Conservation (phyloP, 2,113 vertebrate genomes). For the Catharus fuscescens region DNA sequence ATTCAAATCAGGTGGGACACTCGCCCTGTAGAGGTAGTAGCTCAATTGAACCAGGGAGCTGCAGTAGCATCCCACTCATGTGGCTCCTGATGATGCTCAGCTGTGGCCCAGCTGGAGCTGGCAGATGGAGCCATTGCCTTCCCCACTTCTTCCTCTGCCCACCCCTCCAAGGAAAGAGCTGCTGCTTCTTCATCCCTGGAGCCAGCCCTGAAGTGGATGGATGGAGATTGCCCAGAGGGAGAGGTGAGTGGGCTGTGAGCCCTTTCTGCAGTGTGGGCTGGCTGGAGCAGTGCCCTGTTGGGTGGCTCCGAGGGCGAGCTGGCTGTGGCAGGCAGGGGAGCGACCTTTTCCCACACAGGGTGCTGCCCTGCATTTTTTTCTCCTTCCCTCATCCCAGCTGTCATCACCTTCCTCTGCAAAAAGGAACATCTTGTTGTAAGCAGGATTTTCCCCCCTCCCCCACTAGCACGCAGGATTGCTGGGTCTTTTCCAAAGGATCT, state of each 20-base stretch:
- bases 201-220: not conserved
- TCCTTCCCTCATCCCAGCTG: conserved; percentile 1
- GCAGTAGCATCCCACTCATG: not conserved
- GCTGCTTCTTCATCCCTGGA: not conserved
- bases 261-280: not conserved
- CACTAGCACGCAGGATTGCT: not conserved
- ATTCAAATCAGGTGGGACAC: not conserved
- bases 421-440: not conserved
- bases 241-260: not conserved
- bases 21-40: accelerated
- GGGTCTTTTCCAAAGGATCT: not conserved
- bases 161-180: not conserved
- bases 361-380: conserved; percentile 15
- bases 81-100: not conserved
- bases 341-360: not conserved
- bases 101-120: not conserved
- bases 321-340: not conserved
- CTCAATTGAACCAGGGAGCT: not conserved
- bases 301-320: not conserved
- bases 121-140: not conserved
- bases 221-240: not conserved
- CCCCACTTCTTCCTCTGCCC: not conserved
- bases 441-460: not conserved
- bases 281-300: not conserved
- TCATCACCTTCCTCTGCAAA: conserved; percentile 43